These are phyloP conservation scores for Cataglyphis livida DNA, from an alignment of 2,888 invertebrate species.

Conservation along the genomic window DNA sequence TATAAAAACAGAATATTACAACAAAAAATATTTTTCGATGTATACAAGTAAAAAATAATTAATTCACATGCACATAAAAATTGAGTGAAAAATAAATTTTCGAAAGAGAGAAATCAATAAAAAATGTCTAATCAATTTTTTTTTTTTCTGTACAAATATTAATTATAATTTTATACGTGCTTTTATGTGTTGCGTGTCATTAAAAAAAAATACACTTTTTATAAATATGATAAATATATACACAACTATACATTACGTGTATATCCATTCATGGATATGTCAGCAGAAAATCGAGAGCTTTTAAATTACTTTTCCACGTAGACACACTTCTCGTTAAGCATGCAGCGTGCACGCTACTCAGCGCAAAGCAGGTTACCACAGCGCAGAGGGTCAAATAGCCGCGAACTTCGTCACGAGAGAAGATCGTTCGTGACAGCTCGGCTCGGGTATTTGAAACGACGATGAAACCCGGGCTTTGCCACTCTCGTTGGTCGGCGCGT, in stretches of 20 bases:
- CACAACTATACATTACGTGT: not conserved
- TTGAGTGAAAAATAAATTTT: not conserved
- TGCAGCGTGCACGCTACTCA: conserved; percentile 46
- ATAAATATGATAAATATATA: not conserved
- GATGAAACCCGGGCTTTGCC: conserved; percentile 57
- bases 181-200: not conserved
- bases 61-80: conserved; percentile 13
- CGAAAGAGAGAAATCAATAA: not conserved
- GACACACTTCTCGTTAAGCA: conserved; percentile 47
- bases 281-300: conserved; percentile 15
- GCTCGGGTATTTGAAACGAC: conserved; percentile 54
- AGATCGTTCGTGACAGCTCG: conserved; percentile 61
- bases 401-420: conserved; percentile 56
- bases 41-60: not conserved
- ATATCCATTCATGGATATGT: not conserved
- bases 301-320: conserved; percentile 18
- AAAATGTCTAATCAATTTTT: not conserved
- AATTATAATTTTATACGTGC: not conserved
- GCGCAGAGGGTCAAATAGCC: conserved; percentile 52
- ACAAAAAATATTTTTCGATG: not conserved
- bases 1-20: not conserved
- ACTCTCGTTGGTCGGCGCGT: conserved; percentile 50
- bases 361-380: conserved; percentile 46
- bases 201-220: not conserved
- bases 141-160: not conserved